These are phyloP conservation scores for Enteromius unitaeniatus DNA, from an alignment of 2,797 vertebrate genomes.

Conservation along the genomic window DNA sequence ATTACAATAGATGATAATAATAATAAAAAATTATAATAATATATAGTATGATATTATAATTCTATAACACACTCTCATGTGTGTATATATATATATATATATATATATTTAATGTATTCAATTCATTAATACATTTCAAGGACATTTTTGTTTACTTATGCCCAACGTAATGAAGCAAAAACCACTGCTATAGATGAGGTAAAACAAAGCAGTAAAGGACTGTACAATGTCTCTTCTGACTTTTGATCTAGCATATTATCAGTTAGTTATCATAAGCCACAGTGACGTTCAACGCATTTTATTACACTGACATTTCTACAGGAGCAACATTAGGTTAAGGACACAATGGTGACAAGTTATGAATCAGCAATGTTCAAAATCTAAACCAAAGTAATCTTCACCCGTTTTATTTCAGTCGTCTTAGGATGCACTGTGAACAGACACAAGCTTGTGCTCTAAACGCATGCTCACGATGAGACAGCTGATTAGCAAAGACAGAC, in stretches of 20 bases:
- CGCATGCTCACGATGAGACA: not conserved
- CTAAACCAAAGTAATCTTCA: not conserved
- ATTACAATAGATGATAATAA: not conserved
- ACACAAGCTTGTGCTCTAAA: not conserved
- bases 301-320: not conserved
- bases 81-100: too few species aligned
- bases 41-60: not conserved
- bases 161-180: not conserved
- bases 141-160: not conserved
- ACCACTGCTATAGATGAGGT: not conserved
- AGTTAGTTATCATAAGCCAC: slow-evolving; percentile 3
- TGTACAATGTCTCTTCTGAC: not conserved
- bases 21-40: not conserved
- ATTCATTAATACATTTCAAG: not conserved
- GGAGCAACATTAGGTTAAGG: not conserved
- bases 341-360: not conserved
- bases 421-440: not conserved
- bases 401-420: not conserved
- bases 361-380: not conserved
- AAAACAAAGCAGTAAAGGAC: not conserved
- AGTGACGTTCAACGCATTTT: not conserved
- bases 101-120: not conserved
- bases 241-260: slow-evolving; percentile 31
- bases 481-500: not conserved
- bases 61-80: not conserved